Percentiles rank a stretch among this genome's conserved stretches.
These are phyloP conservation scores for Oncorhynchus gorbuscha DNA, from an alignment of 2,113 vertebrate genomes.

Conservation along the genomic window DNA sequence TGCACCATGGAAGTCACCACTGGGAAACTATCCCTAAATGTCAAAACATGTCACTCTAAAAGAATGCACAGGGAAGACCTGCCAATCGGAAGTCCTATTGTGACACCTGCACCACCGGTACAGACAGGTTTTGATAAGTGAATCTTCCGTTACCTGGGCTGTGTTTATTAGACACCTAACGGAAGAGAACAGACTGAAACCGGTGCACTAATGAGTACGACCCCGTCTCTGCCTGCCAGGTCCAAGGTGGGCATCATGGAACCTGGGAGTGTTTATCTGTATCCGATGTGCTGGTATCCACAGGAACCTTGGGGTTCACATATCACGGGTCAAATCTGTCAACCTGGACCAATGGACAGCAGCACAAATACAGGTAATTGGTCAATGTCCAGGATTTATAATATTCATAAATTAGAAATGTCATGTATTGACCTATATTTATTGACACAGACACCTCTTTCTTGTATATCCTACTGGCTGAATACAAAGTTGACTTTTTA, in stretches of 20 bases:
- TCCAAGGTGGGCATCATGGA: constrained; percentile 99
- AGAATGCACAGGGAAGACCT: background rate
- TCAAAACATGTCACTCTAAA: background rate
- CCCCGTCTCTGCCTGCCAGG: constrained; percentile 66
- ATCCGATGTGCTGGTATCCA: constrained; percentile 99
- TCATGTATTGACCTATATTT: no score
- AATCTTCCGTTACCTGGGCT: background rate
- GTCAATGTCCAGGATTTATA: no score
- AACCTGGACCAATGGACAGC: constrained; percentile 98
- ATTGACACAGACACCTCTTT: no score
- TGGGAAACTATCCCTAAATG: background rate
- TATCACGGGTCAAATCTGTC: constrained; percentile 98
- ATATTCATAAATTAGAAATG: no score
- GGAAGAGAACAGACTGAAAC: no score
- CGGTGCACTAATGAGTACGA: no score
- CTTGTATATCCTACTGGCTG: no score
- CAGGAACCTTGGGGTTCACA: constrained; percentile 97
- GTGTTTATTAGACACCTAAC: no score
- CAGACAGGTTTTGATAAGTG: background rate
- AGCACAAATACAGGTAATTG: constrained; percentile 93
- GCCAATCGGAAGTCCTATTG: background rate
- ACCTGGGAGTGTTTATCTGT: constrained; percentile 98
- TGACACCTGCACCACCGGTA: constrained; percentile 4
- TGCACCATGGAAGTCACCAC: background rate
- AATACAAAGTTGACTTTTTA: background rate